Percentiles rank a stretch among this genome's conserved stretches.
phyloP scores from a whole-genome alignment of 64 coral and sea anemone genomes.

The Actinia tenebrosa region DNA sequence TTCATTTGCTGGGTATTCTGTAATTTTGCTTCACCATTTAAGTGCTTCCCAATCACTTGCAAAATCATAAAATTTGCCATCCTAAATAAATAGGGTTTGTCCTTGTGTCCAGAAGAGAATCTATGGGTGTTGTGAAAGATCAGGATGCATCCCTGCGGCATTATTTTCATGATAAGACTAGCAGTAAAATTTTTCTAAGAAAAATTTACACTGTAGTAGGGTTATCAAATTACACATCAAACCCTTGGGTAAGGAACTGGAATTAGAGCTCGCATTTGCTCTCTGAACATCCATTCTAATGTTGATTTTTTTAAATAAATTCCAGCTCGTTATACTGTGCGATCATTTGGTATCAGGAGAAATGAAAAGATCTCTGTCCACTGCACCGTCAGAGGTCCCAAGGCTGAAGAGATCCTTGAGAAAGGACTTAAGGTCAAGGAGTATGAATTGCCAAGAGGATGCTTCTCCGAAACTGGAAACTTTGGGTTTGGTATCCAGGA shows the following conservation, averaged over 20 bases:
- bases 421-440: constrained; percentile 92
- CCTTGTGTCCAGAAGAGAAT: too few species aligned
- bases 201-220: too few species aligned
- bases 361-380: constrained; percentile 86
- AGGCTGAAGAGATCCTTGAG: constrained; percentile 83
- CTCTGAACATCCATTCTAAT: background rate
- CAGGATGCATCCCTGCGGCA: too few species aligned
- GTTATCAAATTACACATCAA: too few species aligned
- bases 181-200: too few species aligned
- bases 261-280: background rate
- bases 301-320: background rate
- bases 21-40: too few species aligned
- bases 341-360: constrained; percentile 82
- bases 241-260: background rate
- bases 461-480: constrained; percentile 94
- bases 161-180: too few species aligned
- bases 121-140: too few species aligned
- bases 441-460: constrained; percentile 83
- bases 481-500: constrained; percentile 99
- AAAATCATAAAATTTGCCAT: too few species aligned
- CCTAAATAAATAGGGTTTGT: too few species aligned
- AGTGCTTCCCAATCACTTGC: too few species aligned
- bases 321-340: constrained; percentile 76
- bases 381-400: constrained; percentile 76
- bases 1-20: too few species aligned